phyloP scores from a whole-genome alignment of 2,113 vertebrate species.

The Pteronura brasiliensis region DNA sequence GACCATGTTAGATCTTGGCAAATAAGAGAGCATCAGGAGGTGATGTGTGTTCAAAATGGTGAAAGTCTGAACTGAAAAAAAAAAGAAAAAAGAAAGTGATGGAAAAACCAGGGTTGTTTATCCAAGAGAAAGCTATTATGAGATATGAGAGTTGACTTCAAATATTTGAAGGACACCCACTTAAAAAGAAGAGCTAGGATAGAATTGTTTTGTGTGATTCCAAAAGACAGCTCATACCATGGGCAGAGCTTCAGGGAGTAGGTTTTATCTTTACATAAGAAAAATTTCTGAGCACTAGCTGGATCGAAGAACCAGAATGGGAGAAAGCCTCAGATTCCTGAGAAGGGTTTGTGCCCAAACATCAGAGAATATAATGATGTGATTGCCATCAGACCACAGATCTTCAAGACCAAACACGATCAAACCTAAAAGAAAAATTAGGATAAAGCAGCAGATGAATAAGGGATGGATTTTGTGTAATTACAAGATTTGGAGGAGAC shows the following conservation, averaged over 20 bases:
- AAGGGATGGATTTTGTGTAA: background rate
- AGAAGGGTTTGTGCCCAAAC: background rate
- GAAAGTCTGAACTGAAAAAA: background rate
- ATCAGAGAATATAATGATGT: background rate
- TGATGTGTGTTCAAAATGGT: background rate
- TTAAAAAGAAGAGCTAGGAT: background rate
- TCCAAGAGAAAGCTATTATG: background rate
- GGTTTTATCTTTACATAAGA: background rate
- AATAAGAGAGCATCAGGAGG: background rate
- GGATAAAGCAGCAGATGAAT: background rate
- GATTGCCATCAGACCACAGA: background rate
- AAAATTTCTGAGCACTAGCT: background rate
- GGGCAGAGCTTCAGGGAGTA: background rate
- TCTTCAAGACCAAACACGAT: background rate
- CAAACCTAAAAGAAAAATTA: background rate
- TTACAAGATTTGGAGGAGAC: background rate
- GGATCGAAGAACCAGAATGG: background rate
- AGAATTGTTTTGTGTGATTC: background rate
- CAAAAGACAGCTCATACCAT: background rate
- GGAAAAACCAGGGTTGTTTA: background rate
- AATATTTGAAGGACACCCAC: background rate
- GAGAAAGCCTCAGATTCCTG: background rate
- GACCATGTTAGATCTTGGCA: background rate
- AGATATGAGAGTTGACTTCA: background rate
- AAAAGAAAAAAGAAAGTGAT: background rate